Conservation (phyloP, 2,113 vertebrate genomes). For the Pao palembangensis region DNA sequence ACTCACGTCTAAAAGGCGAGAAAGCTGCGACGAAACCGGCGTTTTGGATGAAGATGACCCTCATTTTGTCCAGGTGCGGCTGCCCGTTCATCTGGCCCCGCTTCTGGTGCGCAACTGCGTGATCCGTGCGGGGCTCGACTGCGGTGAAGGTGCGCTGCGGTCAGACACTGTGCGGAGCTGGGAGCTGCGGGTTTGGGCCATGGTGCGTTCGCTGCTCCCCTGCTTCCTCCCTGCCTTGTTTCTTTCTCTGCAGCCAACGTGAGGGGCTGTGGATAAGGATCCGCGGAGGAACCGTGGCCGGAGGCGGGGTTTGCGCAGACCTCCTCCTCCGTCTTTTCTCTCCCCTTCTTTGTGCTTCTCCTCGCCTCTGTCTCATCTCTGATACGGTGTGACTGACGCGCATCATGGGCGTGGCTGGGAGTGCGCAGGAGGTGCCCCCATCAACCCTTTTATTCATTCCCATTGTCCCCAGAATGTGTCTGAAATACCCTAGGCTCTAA, state of each 20-base stretch:
- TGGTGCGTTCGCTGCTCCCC: constrained; percentile 60
- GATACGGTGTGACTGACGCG: constrained; percentile 14
- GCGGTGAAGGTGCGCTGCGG: constrained; percentile 52
- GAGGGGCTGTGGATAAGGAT: constrained; percentile 62
- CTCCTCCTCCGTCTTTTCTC: constrained; percentile 43
- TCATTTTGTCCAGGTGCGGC: constrained; percentile 72
- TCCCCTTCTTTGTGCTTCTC: constrained; percentile 39
- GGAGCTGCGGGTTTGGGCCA: constrained; percentile 65
- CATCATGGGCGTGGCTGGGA: constrained; percentile 42
- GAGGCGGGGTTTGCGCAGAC: constrained; percentile 60
- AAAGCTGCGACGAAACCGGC: constrained; percentile 79
- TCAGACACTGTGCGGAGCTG: constrained; percentile 62
- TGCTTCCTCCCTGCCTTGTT: constrained; percentile 20
- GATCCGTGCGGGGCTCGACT: constrained; percentile 57
- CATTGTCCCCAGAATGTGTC: not conserved
- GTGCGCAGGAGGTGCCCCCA: constrained; percentile 3
- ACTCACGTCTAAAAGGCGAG: constrained; percentile 68
- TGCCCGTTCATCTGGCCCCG: constrained; percentile 65
- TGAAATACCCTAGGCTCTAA: too few species aligned
- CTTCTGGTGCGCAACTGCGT: constrained; percentile 53
- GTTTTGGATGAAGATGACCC: constrained; percentile 75
- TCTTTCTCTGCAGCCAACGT: constrained; percentile 51
- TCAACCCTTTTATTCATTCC: not conserved
- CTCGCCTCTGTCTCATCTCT: constrained; percentile 23
- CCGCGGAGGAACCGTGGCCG: constrained; percentile 56